These are phyloP conservation scores for Ispidina picta DNA, from an alignment of 2,797 vertebrate species.

Conservation along the genomic window DNA sequence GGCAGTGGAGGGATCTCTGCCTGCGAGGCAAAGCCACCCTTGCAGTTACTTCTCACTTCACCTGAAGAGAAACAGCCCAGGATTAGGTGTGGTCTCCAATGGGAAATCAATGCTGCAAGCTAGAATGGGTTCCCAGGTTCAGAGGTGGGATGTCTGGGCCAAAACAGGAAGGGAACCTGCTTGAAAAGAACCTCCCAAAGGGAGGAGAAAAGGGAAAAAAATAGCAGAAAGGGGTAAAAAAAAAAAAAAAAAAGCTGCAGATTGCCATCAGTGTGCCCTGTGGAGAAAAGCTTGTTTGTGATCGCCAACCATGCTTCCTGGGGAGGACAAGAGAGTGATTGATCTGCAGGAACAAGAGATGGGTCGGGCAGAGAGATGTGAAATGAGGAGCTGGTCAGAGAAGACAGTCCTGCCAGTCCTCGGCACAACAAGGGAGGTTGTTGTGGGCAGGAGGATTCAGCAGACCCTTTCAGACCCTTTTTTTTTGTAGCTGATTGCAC, in stretches of 20 bases:
- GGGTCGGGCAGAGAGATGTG: slow-evolving; percentile 2
- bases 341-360: slow-evolving; percentile 33
- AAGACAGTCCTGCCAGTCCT: not conserved
- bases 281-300: slow-evolving; percentile 3
- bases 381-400: not conserved
- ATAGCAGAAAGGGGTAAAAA: not conserved
- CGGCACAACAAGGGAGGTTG: not conserved
- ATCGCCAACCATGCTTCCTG: not conserved
- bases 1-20: not conserved
- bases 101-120: not conserved
- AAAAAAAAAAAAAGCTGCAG: not conserved
- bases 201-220: not conserved
- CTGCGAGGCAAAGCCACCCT: not conserved
- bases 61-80: not conserved
- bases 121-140: not conserved
- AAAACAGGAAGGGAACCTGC: not conserved
- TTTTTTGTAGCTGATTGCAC: not conserved
- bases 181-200: not conserved
- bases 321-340: slow-evolving; percentile 51
- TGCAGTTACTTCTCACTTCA: not conserved
- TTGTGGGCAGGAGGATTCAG: not conserved
- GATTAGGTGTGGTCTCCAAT: rapidly evolving
- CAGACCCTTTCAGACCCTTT: not conserved
- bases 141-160: not conserved
- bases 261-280: not conserved